Base-by-base conservation (phyloP, 2,797 vertebrate genomes). In the Labeo calbasu region DNA sequence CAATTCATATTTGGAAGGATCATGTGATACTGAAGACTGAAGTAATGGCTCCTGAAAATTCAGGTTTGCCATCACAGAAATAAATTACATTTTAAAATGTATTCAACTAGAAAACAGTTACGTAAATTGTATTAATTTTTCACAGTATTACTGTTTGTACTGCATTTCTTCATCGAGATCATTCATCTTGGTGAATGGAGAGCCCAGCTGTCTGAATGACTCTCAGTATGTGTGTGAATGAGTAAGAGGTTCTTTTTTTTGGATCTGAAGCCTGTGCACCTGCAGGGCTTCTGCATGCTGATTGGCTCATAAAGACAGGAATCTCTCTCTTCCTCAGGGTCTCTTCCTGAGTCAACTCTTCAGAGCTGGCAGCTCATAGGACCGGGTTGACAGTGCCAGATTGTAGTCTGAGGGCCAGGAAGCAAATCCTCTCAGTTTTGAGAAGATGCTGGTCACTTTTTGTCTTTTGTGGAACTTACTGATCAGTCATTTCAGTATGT, bases 381-480 rank as follows among this genome's bases (percentile, higher is more conserved):
- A 87, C 69, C 72, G 36, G 36, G 63, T 80, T 90, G 87, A 93
- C 92, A 94, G 92, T 90, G 91, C 13, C 86, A 84, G 89, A 92
- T 91, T 94, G 92, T 95, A 40, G 88, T 87, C 70, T 85, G 77
- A 79, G 71, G 81, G 86, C 86, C 88, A 88, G 86, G 72, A 87
- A 88, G 87, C 61, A 6, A 78, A 63, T 78, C 23, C 17, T 78
- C 40, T 65, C 9, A 14, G 86, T 87, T 87, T 90, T 78, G 69
- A 57, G 28, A 80, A 19, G 80, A 89, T 85, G 83, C 76, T 43
- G 63, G 87, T 90, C 63, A 89, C 50, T 88, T 59, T 19, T 70
- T 23, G 76, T 86, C 19, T 13, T 66, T 87, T 88, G 14, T 21
- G n/a, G 28, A 78, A 50, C 9, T 19, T 11, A 15, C 0, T 5